These are phyloP conservation scores for Campylomormyrus numenius DNA, from an alignment of 2,113 vertebrate species.

Conservation along the genomic window DNA sequence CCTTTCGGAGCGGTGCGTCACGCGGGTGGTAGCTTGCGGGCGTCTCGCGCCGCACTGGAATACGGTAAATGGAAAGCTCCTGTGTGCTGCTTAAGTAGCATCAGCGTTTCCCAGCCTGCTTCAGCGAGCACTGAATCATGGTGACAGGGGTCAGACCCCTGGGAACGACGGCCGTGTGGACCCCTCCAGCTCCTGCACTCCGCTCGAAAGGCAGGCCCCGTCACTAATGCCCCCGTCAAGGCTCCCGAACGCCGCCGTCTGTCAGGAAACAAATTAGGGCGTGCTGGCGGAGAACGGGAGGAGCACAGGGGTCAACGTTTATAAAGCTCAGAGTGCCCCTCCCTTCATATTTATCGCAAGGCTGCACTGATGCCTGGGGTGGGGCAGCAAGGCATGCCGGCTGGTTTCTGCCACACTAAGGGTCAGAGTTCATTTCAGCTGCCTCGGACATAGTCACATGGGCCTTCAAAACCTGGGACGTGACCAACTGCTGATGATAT, in stretches of 20 bases:
- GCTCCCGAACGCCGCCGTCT: not conserved
- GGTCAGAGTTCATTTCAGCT: not conserved
- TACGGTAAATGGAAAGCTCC: not conserved
- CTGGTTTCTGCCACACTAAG: not conserved
- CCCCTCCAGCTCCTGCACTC: not conserved
- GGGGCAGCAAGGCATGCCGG: conserved; percentile 20
- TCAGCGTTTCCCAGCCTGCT: not conserved
- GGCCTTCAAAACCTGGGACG: not conserved
- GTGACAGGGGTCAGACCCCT: conserved; percentile 4
- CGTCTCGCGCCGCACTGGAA: not conserved
- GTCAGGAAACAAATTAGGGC: conserved; percentile 31
- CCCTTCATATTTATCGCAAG: conserved; percentile 31
- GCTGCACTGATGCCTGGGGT: conserved; percentile 29
- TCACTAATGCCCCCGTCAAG: not conserved
- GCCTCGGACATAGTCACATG: not conserved
- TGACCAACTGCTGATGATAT: not conserved
- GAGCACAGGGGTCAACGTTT: not conserved
- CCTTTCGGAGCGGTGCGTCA: not conserved
- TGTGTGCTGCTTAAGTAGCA: not conserved
- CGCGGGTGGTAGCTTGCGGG: not conserved
- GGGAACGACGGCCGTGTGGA: not conserved
- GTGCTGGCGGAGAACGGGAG: conserved; percentile 23
- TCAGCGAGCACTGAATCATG: not conserved
- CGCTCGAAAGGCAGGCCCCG: not conserved
- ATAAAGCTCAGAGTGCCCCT: conserved; percentile 29